Base-by-base conservation (phyloP, 2,797 vertebrate species). In the Thripadectes ignobilis region DNA sequence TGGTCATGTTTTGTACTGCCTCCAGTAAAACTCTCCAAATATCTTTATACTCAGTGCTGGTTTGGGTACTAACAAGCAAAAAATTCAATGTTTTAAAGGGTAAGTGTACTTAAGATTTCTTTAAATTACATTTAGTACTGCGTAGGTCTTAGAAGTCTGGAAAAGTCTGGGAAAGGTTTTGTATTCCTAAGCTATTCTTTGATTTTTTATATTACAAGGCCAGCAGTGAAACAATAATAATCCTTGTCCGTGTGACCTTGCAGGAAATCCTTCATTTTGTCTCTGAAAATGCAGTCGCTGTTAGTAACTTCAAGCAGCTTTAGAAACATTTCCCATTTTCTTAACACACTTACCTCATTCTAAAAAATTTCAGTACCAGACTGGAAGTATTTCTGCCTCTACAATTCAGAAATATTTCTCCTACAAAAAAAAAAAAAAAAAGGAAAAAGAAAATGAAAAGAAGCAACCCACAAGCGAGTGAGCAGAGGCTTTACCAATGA, bases 171-270 rank as follows among this genome's bases (percentile, higher is more conserved):
- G 36, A 62, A 71, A 63, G 12, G 21, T 59, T 73, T 79, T 63
- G 14, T 49, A 41, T 59, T 85, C 77, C 49, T 77, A 34, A 83
- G 32, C 4, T 63, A 5, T 43, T 77, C 5, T 76, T 76, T 65
- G 26, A 59, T 29, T 45, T 82, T 87, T 92, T 71, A 27, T 88
- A 79, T 34, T 43, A 51, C 7, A 67, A 23, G 5, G 21, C 34
- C 48, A 82, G 30, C 16, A 59, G 65, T 41, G n/a, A 69, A 85
- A 82, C 57, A 77, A 67, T 39, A 74, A 57, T 45, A 69, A 58
- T 52, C 18, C 10, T 88, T 23, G 32, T 59, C n/a, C 0, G 0
- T 5, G 4, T 9, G 2, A 69, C 58, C n/a, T 61, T 46, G 30
- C 84, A 94, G 81, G 77, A 89, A 85, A 85, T 78, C 32, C 77